These are phyloP conservation scores for Trichosurus vulpecula DNA, from an alignment of 2,797 vertebrate genomes.

Conservation along the genomic window DNA sequence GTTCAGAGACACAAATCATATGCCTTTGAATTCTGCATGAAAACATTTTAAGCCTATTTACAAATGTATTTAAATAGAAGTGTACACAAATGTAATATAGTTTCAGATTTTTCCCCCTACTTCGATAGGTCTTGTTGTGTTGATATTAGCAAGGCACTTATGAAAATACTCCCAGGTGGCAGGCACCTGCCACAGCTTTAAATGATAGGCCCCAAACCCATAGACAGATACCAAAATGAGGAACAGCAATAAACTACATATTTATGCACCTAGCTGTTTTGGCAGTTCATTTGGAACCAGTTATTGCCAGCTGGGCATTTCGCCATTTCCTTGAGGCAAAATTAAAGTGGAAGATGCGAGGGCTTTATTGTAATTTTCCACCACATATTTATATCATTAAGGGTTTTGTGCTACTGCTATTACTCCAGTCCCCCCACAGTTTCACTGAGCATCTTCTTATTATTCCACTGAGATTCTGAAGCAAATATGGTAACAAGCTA, in stretches of 20 bases:
- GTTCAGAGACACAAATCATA: conserved; percentile 70
- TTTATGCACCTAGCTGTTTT: conserved; percentile 60
- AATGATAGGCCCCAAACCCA: conserved; percentile 58
- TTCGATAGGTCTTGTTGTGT: conserved; percentile 60
- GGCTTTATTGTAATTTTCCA: conserved; percentile 77
- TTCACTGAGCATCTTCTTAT: conserved; percentile 75
- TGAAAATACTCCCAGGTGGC: conserved; percentile 73
- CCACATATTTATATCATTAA: conserved; percentile 81
- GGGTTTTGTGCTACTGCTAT: conserved; percentile 72
- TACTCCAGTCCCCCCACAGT: conserved; percentile 66
- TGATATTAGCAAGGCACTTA: conserved; percentile 58
- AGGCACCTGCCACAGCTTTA: conserved; percentile 72
- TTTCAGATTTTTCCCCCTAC: conserved; percentile 56
- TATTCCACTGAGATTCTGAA: conserved; percentile 69
- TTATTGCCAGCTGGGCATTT: conserved; percentile 74
- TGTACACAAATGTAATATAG: conserved; percentile 61
- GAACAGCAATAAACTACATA: conserved; percentile 50
- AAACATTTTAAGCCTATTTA: conserved; percentile 70
- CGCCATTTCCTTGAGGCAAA: conserved; percentile 78
- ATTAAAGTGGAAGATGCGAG: conserved; percentile 76
- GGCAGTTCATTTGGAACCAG: conserved; percentile 67
- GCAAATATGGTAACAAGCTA: conserved; percentile 68
- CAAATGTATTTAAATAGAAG: conserved; percentile 66
- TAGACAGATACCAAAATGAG: conserved; percentile 49
- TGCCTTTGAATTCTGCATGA: conserved; percentile 68